Evolutionary conservation across 2,888 invertebrate genomes (phyloP).

Genomic region (Pardosa pseudoannulata): DNA sequence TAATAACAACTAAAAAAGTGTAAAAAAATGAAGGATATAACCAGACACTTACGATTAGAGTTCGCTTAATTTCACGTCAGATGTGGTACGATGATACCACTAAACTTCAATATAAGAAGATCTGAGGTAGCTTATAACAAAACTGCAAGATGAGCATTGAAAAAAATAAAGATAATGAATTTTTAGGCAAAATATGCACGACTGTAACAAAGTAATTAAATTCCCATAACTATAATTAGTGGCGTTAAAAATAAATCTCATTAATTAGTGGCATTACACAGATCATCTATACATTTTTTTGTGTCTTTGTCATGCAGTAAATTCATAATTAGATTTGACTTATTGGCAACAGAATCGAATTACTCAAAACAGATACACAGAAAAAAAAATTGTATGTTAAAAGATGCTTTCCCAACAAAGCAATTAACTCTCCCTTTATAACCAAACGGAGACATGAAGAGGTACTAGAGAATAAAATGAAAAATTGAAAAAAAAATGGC

Average conservation of each 20-base stretch:
- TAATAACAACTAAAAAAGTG: too few species aligned
- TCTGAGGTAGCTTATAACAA: too few species aligned
- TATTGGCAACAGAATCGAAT: not conserved
- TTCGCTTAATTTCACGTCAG: too few species aligned
- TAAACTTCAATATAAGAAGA: too few species aligned
- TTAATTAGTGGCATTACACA: slow-evolving; percentile 1
- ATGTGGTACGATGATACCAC: too few species aligned
- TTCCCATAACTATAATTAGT: slow-evolving; percentile 9
- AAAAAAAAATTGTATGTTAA: not conserved
- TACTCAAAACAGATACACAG: not conserved
- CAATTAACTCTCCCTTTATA: not conserved
- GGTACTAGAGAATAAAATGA: not conserved
- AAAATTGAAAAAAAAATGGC: too few species aligned
- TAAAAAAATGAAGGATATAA: too few species aligned
- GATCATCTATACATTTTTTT: not conserved
- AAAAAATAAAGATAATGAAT: not conserved
- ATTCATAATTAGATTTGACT: slow-evolving; percentile 4
- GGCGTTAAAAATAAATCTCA: not conserved
- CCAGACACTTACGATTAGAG: too few species aligned
- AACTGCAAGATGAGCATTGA: not conserved
- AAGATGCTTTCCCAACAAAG: not conserved
- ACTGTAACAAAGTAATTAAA: not conserved
- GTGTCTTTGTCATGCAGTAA: not conserved
- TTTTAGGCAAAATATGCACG: not conserved
- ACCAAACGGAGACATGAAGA: not conserved